A percentile compares a stretch with the other conserved stretches of the same genome.
These are phyloP conservation scores for Hypercompe scribonia DNA, from an alignment of 2,888 invertebrate species.

Conservation along the genomic window DNA sequence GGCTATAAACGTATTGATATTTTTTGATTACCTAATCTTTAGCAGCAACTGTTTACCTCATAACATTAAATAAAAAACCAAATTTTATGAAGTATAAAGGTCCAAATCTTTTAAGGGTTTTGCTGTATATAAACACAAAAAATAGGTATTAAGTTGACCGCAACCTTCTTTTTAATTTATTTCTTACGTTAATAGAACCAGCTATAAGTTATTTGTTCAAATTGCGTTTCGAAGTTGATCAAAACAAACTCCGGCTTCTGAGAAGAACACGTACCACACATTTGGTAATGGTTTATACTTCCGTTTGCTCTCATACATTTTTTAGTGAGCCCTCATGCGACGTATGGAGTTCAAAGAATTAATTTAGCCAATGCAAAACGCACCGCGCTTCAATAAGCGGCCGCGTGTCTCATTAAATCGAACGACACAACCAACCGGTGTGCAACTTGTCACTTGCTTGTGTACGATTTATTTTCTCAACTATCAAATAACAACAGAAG, in stretches of 20 bases:
- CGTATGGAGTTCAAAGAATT: constrained; percentile 75
- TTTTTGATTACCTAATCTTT: background rate
- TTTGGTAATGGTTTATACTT: constrained; percentile 80
- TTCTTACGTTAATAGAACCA: constrained; percentile 17
- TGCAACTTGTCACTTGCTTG: constrained; percentile 53
- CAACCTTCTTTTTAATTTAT: background rate
- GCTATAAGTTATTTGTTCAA: constrained; percentile 31
- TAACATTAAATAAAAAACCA: background rate
- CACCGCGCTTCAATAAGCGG: constrained; percentile 38
- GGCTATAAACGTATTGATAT: background rate
- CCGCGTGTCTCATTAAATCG: constrained; percentile 58
- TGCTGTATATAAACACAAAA: background rate
- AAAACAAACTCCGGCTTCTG: constrained; percentile 58
- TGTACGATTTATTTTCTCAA: constrained; percentile 39
- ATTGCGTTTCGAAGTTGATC: constrained; percentile 37
- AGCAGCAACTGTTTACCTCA: background rate
- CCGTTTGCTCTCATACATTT: constrained; percentile 70
- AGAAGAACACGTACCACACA: constrained; percentile 69
- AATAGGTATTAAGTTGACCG: background rate
- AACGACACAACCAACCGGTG: constrained; percentile 54
- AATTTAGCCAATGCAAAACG: constrained; percentile 69
- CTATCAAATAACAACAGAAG: constrained; percentile 19
- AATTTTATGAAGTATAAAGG: background rate
- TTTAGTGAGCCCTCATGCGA: constrained; percentile 60
- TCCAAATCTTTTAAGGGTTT: background rate